A percentile compares a stretch with the other conserved stretches of the same genome.
Evolutionary conservation across 2,797 vertebrate genomes (phyloP).

Genomic region (Anguilla megastoma): DNA sequence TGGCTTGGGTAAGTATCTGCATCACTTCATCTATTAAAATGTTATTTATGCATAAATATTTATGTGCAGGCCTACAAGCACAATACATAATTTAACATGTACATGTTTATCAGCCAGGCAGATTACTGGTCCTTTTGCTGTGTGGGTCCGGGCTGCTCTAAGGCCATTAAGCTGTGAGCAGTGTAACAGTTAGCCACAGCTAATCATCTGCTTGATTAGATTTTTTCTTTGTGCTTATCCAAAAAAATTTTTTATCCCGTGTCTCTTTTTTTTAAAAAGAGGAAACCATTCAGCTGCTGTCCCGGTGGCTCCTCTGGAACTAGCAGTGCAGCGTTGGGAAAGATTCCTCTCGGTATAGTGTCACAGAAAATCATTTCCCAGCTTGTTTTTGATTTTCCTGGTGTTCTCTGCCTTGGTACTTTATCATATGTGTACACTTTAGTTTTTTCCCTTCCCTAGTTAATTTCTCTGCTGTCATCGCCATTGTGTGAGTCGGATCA

Average conservation of each 20-base stretch:
- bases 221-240: not conserved
- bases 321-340: not conserved
- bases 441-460: not conserved
- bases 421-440: not conserved
- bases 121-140: not conserved
- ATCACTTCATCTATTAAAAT: not conserved
- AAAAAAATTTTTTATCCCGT: not conserved
- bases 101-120: not conserved
- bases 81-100: not conserved
- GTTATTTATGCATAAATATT: not conserved
- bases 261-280: not conserved
- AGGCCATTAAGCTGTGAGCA: not conserved
- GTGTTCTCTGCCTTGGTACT: not conserved
- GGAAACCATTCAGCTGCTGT: not conserved
- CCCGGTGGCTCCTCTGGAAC: not conserved
- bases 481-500: not conserved
- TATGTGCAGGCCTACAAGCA: not conserved
- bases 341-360: not conserved
- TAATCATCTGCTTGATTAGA: not conserved
- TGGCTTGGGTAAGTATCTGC: not conserved
- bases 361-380: not conserved
- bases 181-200: not conserved
- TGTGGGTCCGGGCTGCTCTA: not conserved
- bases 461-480: not conserved
- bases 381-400: not conserved